A percentile compares a stretch with the other conserved stretches of the same genome.
Conservation (phyloP, 2,797 vertebrate genomes). For the Centropyge bicolor region DNA sequence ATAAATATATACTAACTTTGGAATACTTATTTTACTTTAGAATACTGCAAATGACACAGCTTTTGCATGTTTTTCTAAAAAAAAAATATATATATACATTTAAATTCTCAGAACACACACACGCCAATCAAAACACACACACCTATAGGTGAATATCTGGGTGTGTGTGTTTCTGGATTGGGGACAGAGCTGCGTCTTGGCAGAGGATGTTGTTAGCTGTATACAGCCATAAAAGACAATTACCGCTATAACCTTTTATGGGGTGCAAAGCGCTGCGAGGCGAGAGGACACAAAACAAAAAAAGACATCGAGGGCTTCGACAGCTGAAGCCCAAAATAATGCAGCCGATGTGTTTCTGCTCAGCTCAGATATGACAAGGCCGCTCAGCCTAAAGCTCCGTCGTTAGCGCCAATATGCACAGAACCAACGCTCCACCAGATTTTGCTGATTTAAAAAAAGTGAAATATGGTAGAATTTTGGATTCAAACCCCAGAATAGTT, state of each 20-base stretch:
- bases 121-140: neutral
- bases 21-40: neutral
- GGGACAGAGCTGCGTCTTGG: conserved; percentile 81
- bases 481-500: neutral
- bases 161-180: conserved; percentile 56
- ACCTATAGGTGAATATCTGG: conserved; percentile 20
- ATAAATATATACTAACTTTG: neutral
- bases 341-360: conserved; percentile 42
- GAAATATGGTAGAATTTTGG: neutral
- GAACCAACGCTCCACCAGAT: neutral
- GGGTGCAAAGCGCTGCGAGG: conserved; percentile 94
- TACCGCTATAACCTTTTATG: conserved; percentile 96
- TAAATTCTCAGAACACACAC: conserved; percentile 2
- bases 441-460: neutral
- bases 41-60: neutral
- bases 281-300: conserved; percentile 83
- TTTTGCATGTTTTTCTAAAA: neutral
- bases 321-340: conserved; percentile 82
- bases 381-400: neutral
- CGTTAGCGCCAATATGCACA: neutral
- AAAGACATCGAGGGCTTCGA: conserved; percentile 74
- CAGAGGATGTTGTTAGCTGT: conserved; percentile 89
- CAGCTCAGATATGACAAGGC: conserved; percentile 57
- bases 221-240: conserved; percentile 96
- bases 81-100: neutral